phyloP scores from a whole-genome alignment of 2,113 vertebrate genomes.

The Rousettus leschenaultii region DNA sequence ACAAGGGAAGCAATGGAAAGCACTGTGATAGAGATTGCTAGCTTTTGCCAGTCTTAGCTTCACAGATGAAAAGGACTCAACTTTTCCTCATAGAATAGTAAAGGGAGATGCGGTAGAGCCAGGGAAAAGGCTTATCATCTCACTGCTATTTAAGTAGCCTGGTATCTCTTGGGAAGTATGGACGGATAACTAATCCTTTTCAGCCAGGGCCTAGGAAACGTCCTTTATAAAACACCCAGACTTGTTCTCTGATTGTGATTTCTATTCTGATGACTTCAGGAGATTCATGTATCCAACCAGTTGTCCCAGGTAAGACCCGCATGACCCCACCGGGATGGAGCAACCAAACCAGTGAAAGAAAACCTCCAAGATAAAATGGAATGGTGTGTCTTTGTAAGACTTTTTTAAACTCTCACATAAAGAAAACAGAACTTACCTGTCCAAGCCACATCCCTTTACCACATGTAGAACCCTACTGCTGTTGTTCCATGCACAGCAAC shows the following conservation, averaged over 20 bases:
- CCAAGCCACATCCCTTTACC: neutral
- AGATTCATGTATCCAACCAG: neutral
- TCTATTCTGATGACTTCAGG: neutral
- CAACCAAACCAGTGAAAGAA: neutral
- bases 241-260: neutral
- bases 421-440: neutral
- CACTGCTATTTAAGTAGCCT: neutral
- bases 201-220: neutral
- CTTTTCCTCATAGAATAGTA: neutral
- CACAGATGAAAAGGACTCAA: neutral
- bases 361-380: neutral
- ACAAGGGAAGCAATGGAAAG: conserved; percentile 57
- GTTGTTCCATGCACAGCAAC: neutral
- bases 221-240: neutral
- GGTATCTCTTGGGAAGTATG: neutral
- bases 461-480: neutral
- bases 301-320: neutral
- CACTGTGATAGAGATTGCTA: neutral
- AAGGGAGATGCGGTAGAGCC: neutral
- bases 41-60: neutral
- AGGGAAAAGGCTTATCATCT: neutral
- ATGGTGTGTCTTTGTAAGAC: neutral
- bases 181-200: neutral
- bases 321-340: neutral
- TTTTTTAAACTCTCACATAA: neutral